Evolutionary conservation across 2,113 vertebrate genomes (phyloP).

Genomic region (Synchiropus splendidus): DNA sequence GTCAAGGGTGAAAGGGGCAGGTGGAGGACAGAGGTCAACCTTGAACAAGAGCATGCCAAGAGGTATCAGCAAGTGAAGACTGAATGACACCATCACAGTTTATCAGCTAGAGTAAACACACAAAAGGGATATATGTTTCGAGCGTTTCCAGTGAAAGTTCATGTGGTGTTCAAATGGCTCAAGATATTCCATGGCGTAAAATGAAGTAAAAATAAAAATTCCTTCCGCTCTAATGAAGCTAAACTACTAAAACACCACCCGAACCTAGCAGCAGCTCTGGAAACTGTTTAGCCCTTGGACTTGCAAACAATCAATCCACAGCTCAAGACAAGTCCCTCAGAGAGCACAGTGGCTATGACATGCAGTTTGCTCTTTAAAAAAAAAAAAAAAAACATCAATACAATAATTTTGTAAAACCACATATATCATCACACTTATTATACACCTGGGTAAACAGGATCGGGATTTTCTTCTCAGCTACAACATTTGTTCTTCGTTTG

Average conservation of each 20-base stretch:
- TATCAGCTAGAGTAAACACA: constrained; percentile 42
- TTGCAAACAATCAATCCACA: constrained; percentile 26
- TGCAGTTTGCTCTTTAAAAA: constrained; percentile 20
- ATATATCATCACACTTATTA: constrained; percentile 36
- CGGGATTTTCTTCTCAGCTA: constrained; percentile 21
- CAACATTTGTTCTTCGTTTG: constrained; percentile 61
- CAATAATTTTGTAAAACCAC: constrained; percentile 35
- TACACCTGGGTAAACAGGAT: constrained; percentile 31
- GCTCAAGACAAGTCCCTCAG: constrained; percentile 18
- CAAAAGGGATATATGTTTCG: constrained; percentile 40
- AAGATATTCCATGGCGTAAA: constrained; percentile 34
- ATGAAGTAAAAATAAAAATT: constrained; percentile 21
- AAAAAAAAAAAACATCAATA: constrained; percentile 30
- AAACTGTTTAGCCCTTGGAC: constrained; percentile 58
- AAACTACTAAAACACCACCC: constrained; percentile 24
- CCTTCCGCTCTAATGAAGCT: constrained; percentile 18
- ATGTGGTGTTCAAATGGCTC: constrained; percentile 39
- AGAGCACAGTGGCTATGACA: constrained; percentile 29
- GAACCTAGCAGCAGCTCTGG: constrained; percentile 45
- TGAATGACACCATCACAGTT: constrained; percentile 34
- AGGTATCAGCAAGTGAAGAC: constrained; percentile 16
- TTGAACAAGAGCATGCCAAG: constrained; percentile 50
- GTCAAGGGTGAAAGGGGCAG: background rate
- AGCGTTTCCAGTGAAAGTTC: constrained; percentile 30
- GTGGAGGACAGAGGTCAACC: constrained; percentile 21